phyloP scores from a whole-genome alignment of 2,113 vertebrate species.

The Eonycteris spelaea region DNA sequence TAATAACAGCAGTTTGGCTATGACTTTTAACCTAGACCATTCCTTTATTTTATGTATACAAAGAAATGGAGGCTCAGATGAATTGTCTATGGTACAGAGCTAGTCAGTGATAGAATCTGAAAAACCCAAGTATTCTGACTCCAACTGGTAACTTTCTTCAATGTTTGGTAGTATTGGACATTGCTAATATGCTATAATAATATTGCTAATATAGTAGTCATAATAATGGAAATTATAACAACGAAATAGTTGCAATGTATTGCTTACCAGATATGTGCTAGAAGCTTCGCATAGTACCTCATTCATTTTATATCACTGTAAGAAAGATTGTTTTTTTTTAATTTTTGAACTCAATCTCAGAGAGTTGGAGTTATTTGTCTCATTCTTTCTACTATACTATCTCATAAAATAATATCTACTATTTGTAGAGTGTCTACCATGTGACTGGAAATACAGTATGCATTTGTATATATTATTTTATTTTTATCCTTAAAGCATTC shows the following conservation, averaged over 20 bases:
- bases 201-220: neutral
- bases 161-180: neutral
- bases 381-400: neutral
- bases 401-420: neutral
- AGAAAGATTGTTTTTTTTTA: neutral
- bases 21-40: neutral
- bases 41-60: neutral
- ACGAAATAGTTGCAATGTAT: neutral
- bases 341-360: neutral
- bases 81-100: neutral
- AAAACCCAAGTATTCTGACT: neutral
- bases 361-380: neutral
- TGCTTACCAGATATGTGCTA: neutral
- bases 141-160: neutral
- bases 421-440: neutral
- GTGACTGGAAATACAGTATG: neutral
- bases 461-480: neutral
- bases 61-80: neutral
- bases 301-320: conserved; percentile 1
- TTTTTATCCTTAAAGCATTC: neutral
- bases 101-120: neutral
- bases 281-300: neutral
- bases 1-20: neutral
- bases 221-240: neutral
- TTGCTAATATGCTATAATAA: neutral